Base-by-base conservation (phyloP, 1,140 invertebrate genomes). In the Dinoponera quadriceps region DNA sequence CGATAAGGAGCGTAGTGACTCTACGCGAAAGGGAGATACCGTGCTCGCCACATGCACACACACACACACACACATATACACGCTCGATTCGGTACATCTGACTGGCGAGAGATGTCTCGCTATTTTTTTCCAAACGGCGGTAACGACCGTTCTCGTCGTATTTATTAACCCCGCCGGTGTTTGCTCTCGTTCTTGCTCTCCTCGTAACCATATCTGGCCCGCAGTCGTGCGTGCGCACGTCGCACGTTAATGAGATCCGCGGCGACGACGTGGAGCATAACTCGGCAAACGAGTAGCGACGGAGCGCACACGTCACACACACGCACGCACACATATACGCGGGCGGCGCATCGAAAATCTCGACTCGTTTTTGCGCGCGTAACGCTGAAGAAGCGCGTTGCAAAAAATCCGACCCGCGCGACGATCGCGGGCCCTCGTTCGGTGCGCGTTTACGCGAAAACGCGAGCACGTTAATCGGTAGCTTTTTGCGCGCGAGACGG, bases 191-290 rank as follows among this genome's bases (percentile, higher is more conserved):
- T 75, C 60, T 77, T 77, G 44, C 73, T 65, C 73, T 54, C 7
- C 62, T 77, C 60, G 44, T 44, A 65, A 65, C 38, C 59, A 77
- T 77, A 77, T 77, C 49, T 51, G 62, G 62, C 54, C 29, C 20
- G 74, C 62, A 54, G 14, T 66, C 74, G 74, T 77, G 74, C 62
- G 29, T 77, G 62, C 66, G 60, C 74, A 77, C 60, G 74, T 77
- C 27, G 49, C 49, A 66, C 74, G 74, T 77, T 77, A 77, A 77
- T 77, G 74, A 77, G 74, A 77, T 54, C 74, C 62, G 62, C 44
- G 60, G 38, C 62, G 74, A 77, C 48, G 59, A 77, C 9, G 73
- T 51, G 44, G 38, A 48, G 60, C 29, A 62, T 14, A 75, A 38
- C 72, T 75, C 57, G 38, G 72, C 72, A 75, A 75, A 75, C 72